Base-by-base conservation (phyloP, 1,140 invertebrate genomes). In the Cyrtorhinus lividipennis region DNA sequence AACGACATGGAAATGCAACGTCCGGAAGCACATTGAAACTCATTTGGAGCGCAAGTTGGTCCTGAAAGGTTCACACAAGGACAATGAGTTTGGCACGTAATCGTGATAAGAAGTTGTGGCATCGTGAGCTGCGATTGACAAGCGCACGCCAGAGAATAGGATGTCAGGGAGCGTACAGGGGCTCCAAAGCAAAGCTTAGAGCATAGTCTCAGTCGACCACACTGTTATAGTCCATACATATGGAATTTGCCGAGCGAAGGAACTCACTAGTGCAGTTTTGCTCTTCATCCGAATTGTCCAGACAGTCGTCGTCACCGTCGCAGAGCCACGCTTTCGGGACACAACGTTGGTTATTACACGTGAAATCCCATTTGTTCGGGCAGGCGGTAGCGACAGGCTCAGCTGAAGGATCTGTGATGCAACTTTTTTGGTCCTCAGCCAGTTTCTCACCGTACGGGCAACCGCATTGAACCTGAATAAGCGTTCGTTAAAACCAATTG, bases 291-390 rank as follows among this genome's bases (percentile, higher is more conserved):
- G 88, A 92, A 70, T 86, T 86, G 71, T 97, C 95, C 66, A 90
- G 74, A 72, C 95, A 98, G 74, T 98, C 93, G 71, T 93, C 90
- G 71, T 94, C 90, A 0, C 91, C 92, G 73, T 98, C 95, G 71
- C 96, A 98, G n/a, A 95, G 91, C 73, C 98, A 98, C 64, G 92
- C 94, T 64, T 90, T 78, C 0, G 91, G 92, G 66, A 98, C 93
- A 72, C 95, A 99, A 70, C 95, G 95, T 2, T 93, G 93, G 74
- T 97, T 97, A 69, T 92, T 89, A 70, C 95, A 98, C 0, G 92
- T 95, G 70, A 96, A 97, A 5, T 83, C 78, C 69, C 90, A 94
- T 64, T 20, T 53, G 20, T 92, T 92, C 0, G 90, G 90, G 71
- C 93, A 96, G 0, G 88, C 84, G 66, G 87, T 82, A 0, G 89